Evolutionary conservation across 1,140 invertebrate species (phyloP), one percentile per base, ranked within the genome.

Genomic region (Aphis craccivora): DNA sequence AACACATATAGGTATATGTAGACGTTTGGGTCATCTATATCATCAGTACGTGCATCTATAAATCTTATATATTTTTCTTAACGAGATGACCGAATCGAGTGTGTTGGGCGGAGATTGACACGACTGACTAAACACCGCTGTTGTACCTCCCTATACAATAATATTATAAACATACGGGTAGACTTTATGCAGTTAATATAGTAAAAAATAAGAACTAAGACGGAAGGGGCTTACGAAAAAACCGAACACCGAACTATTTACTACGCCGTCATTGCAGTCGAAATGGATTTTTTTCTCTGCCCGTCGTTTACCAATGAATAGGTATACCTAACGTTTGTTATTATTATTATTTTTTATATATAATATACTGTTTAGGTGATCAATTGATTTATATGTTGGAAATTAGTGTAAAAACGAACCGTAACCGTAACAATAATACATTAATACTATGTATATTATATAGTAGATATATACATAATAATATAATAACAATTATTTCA

Each of bases 31-130:
- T 35, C 60, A n/a, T 76, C 55, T 30, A 60, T 14, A 51, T 60
- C 9, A 9, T 23, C 35, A 37, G 8, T 25, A 11, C 35, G 23
- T 45, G 86, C 18, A 48, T n/a, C 43, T 48, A 37, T 40, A 87
- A 87, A 48, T 30, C 25, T 87, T 45, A n/a, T 87, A 45, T 11
- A 25, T 35, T 88, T 53, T 53, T 53, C 35, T 53, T 53, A 53
- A 89, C 87, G 22, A 89, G 45, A 51, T n/a, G 37, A 84, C 37
- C 86, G 14, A 30, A 35, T 37, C 45, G n/a, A 53, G n/a, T n/a
- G 20, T 35, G 20, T 51, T 89, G 87, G 87, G 87, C 48, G 87
- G 87, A 89, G 30, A 53, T 89, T n/a, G 45, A 89, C 87, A 89
- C 87, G 87, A 89, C n/a, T 35, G 48, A 35, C n/a, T 23, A 37